Conservation (phyloP, 2,888 invertebrate species). For the Mechanitis mazaeus region DNA sequence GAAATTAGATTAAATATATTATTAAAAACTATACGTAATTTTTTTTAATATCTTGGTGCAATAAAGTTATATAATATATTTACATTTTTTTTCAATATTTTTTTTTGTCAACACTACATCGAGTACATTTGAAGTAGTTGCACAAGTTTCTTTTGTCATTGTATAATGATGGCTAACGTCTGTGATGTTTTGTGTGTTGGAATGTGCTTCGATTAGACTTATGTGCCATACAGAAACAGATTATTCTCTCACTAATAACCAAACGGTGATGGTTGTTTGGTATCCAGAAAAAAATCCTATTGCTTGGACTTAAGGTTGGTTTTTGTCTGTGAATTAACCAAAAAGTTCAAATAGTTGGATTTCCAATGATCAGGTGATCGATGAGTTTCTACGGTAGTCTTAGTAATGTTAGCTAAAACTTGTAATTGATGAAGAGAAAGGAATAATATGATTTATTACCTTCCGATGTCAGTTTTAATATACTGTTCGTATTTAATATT, state of each 20-base stretch:
- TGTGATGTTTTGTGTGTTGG: slow-evolving; percentile 67
- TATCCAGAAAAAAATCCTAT: slow-evolving; percentile 23
- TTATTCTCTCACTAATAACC: slow-evolving; percentile 35
- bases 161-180: slow-evolving; percentile 67
- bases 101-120: slow-evolving; percentile 50
- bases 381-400: slow-evolving; percentile 41
- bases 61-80: not conserved
- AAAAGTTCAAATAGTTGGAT: slow-evolving; percentile 32
- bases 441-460: slow-evolving; percentile 37
- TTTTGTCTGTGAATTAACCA: slow-evolving; percentile 24
- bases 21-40: no score
- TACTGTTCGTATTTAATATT: slow-evolving; percentile 1
- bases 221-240: slow-evolving; percentile 45
- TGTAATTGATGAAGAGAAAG: slow-evolving; percentile 46
- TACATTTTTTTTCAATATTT: not conserved
- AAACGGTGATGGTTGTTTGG: slow-evolving; percentile 19
- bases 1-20: no score
- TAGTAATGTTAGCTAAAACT: slow-evolving; percentile 37
- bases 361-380: slow-evolving; percentile 40
- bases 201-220: slow-evolving; percentile 62
- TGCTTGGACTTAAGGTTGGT: slow-evolving; percentile 25
- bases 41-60: no score
- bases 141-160: slow-evolving; percentile 74
- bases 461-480: slow-evolving; percentile 17
- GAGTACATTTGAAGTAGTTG: slow-evolving; percentile 66